These are phyloP conservation scores for Sinelater perroti DNA, from an alignment of 2,888 invertebrate species.

Conservation along the genomic window DNA sequence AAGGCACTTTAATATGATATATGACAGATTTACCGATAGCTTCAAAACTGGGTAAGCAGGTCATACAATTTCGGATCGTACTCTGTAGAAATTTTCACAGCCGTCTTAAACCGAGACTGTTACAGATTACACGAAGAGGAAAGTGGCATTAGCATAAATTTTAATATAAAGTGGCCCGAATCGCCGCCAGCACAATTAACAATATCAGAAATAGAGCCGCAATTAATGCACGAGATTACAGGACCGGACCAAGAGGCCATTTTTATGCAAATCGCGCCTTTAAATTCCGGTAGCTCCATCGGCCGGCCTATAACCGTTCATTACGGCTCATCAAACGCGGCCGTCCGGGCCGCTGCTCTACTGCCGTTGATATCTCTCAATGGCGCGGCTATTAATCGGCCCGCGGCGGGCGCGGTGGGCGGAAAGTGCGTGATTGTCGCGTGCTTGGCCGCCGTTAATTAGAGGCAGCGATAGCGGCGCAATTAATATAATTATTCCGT, in stretches of 20 bases:
- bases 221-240: slow-evolving; percentile 25
- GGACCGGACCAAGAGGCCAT: slow-evolving; percentile 28
- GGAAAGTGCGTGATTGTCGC: slow-evolving; percentile 12
- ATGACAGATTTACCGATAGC: too few species aligned
- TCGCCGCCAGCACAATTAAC: slow-evolving; percentile 25
- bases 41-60: too few species aligned
- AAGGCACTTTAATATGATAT: too few species aligned
- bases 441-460: slow-evolving; percentile 28
- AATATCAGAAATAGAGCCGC: slow-evolving; percentile 20
- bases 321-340: too few species aligned
- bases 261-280: slow-evolving; percentile 27
- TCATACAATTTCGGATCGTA: too few species aligned
- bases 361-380: too few species aligned
- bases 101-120: too few species aligned
- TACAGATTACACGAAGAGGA: too few species aligned
- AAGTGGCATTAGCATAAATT: slow-evolving; percentile 32
- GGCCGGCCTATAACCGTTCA: background rate
- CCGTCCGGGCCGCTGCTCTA: too few species aligned
- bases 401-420: too few species aligned
- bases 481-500: slow-evolving; percentile 26
- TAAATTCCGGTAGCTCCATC: slow-evolving; percentile 20
- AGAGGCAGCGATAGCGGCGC: slow-evolving; percentile 18
- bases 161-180: slow-evolving; percentile 23
- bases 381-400: too few species aligned
- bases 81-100: too few species aligned